Evolutionary conservation across 2,888 invertebrate species (phyloP), one percentile per base, ranked within the genome.

Genomic region (Liposcelis brunnea): DNA sequence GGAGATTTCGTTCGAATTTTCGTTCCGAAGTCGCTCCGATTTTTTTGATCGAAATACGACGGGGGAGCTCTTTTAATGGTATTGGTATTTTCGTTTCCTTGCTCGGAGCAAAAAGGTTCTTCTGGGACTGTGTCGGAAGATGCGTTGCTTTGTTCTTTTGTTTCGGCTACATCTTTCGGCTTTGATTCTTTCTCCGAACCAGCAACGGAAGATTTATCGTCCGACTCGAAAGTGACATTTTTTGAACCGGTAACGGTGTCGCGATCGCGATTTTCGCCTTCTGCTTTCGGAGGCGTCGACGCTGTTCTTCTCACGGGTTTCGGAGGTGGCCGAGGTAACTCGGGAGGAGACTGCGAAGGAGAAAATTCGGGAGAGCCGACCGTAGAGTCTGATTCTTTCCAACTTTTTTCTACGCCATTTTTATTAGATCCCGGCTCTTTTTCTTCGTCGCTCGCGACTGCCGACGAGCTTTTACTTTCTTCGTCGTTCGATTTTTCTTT

Each of bases 21-120:
- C 6, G 16, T 18, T 40, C 16, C 19, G 6, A 19, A 16, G 10
- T 40, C 21, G 19, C 16, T 21, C 16, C 40, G 6, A 16, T 6
- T 7, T 18, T 19, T 14, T 18, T 40, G 16, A 35, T 16, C 35
- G 26, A 26, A 26, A 8, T 26, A 8, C 5, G 16, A 19, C 19
- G 16, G 40, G 7, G 40, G 40, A 40, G 40, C 40, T 40, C 40
- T 40, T 19, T 40, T 40, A n/a, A 40, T 40, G 6, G 40, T 40
- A 21, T 40, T 40, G 3, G 40, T 40, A 5, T 40, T 40, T 40
- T 40, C 40, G 16, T 18, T 40, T 19, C 21, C 40, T 8, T 40
- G 15, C 5, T 6, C 40, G 21, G 19, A 19, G 7, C 10, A 40
- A 19, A 19, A 16, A 6, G 40, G 40, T 7, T 40, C 16, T 19